phyloP scores from a whole-genome alignment of 2,797 vertebrate species.

The Tokudaia muenninki region DNA sequence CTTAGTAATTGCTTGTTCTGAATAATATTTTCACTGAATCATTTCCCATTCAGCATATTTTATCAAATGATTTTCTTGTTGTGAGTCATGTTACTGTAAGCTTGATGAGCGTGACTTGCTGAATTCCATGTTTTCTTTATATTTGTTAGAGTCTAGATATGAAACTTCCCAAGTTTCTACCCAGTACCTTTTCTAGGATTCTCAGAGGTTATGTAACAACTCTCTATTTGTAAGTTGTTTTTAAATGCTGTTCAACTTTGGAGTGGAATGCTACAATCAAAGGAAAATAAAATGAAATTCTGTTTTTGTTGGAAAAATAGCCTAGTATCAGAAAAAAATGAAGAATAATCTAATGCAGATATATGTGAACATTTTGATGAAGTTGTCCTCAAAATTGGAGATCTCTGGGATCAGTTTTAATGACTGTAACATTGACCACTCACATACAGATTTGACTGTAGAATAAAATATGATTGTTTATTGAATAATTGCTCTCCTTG shows the following conservation, averaged over 20 bases:
- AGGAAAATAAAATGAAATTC: constrained; percentile 25
- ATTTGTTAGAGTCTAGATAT: constrained; percentile 64
- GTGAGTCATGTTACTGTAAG: constrained; percentile 87
- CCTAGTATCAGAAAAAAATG: neutral
- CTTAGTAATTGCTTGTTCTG: constrained; percentile 88
- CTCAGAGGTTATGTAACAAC: neutral
- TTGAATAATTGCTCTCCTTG: too few species aligned
- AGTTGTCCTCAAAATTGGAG: neutral
- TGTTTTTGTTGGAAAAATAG: neutral
- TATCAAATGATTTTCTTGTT: constrained; percentile 81
- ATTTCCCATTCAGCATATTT: constrained; percentile 87
- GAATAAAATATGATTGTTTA: neutral
- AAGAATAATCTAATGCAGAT: constrained; percentile 1
- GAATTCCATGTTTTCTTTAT: constrained; percentile 80
- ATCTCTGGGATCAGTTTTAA: constrained; percentile 51
- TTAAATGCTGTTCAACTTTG: neutral
- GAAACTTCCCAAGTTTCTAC: constrained; percentile 3
- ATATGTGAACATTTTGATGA: neutral
- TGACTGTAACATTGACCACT: neutral
- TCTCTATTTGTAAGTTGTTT: constrained; percentile 54
- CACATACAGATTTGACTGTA: neutral
- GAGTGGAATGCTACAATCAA: neutral
- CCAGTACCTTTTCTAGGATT: neutral
- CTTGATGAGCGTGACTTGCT: constrained; percentile 79
- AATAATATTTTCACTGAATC: constrained; percentile 90